A percentile compares a stretch with the other conserved stretches of the same genome.
phyloP scores from a whole-genome alignment of 2,113 vertebrate species.

The Sebastes fasciatus region DNA sequence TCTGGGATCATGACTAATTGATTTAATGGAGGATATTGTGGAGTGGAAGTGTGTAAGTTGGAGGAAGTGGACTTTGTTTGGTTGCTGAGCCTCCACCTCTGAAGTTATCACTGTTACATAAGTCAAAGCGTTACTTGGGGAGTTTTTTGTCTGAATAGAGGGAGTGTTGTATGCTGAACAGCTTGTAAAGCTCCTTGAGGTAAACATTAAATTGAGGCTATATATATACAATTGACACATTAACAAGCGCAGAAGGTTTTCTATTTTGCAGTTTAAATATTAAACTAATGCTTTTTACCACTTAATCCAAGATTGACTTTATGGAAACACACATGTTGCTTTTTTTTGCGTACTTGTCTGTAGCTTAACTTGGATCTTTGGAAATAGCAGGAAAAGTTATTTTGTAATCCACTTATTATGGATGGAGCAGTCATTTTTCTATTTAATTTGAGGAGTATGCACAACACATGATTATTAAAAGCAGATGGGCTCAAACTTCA shows the following conservation, averaged over 20 bases:
- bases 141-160: background rate
- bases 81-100: constrained; percentile 1
- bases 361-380: background rate
- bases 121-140: background rate
- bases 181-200: background rate
- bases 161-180: background rate
- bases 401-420: background rate
- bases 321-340: background rate
- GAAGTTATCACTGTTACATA: constrained; percentile 14
- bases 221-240: background rate
- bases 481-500: background rate
- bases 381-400: background rate
- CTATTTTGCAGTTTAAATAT: background rate
- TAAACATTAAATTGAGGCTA: background rate
- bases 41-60: constrained; percentile 36
- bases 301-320: background rate
- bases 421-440: background rate
- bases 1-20: constrained; percentile 68
- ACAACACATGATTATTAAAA: background rate
- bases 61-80: constrained; percentile 45
- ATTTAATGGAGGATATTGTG: constrained; percentile 65
- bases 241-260: background rate
- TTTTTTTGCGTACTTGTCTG: background rate
- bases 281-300: background rate
- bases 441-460: background rate